Conservation (phyloP, 1,140 invertebrate genomes). For the Patella vulgata region DNA sequence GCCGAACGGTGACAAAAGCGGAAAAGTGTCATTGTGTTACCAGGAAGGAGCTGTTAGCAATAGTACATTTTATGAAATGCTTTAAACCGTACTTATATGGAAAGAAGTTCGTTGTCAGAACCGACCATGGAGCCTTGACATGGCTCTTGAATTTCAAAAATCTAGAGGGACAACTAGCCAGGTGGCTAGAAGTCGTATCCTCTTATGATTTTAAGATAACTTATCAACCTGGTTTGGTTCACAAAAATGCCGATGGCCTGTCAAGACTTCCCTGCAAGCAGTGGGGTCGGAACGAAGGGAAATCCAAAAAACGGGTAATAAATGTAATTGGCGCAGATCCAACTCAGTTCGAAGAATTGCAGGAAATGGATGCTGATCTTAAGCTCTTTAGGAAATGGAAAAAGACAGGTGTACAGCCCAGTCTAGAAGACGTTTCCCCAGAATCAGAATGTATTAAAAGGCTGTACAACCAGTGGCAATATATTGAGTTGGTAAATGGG, state of each 20-base stretch:
- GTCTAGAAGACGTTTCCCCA: not conserved
- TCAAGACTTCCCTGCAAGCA: conserved; percentile 29
- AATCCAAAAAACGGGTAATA: conserved; percentile 6
- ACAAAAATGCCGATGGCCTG: conserved; percentile 49
- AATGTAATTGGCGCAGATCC: too few relatives aligned
- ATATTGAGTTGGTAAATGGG: conserved; percentile 6
- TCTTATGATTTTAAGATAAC: conserved; percentile 41
- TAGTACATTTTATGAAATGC: conserved; percentile 27
- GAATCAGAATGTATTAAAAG: not conserved
- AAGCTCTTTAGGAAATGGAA: not conserved
- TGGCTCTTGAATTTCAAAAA: conserved; percentile 39
- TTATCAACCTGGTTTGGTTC: conserved; percentile 39
- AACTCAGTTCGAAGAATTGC: too few relatives aligned
- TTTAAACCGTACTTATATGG: conserved; percentile 44
- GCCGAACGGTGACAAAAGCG: conserved; percentile 10
- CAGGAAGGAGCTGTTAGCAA: conserved; percentile 41
- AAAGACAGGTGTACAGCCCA: not conserved
- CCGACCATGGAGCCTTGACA: conserved; percentile 45
- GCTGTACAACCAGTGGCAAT: conserved; percentile 7
- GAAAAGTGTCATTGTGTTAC: conserved; percentile 44
- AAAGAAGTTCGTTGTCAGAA: conserved; percentile 32
- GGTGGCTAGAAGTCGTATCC: conserved; percentile 46
- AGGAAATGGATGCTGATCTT: not conserved
- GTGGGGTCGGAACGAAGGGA: conserved; percentile 26
- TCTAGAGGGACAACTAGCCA: conserved; percentile 37